A percentile compares a stretch with the other conserved stretches of the same genome.
These are phyloP conservation scores for Microplitis manilae DNA, from an alignment of 2,888 invertebrate genomes.

Conservation along the genomic window DNA sequence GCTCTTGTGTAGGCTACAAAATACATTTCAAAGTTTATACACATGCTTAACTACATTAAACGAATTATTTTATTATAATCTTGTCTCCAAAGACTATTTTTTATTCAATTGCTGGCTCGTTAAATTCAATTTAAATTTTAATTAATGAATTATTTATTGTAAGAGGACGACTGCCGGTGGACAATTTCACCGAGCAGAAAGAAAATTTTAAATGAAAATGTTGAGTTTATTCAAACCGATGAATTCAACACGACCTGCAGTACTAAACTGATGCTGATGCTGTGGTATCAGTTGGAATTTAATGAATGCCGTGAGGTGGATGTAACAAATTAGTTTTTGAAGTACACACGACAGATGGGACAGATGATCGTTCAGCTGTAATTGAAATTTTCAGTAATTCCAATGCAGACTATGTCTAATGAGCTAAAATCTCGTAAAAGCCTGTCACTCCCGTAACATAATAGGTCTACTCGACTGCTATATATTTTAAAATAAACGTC, in stretches of 20 bases:
- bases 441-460: neutral
- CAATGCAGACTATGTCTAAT: neutral
- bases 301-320: conserved; percentile 32
- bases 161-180: neutral
- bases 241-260: conserved; percentile 11
- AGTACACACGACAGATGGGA: conserved; percentile 38
- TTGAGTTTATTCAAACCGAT: conserved; percentile 6
- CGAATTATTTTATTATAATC: neutral
- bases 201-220: conserved; percentile 27
- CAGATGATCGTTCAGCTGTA: conserved; percentile 27
- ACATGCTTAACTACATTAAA: neutral
- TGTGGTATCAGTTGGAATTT: conserved; percentile 36
- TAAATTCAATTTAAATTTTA: neutral
- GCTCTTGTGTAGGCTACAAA: neutral
- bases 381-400: conserved; percentile 31
- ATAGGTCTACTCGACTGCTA: neutral
- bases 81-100: neutral
- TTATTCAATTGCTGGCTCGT: neutral
- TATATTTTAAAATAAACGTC: neutral
- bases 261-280: neutral
- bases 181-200: neutral
- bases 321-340: conserved; percentile 41
- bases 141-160: neutral
- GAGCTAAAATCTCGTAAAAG: neutral
- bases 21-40: neutral